Evolutionary conservation across 2,113 vertebrate genomes (phyloP), one percentile per base, ranked within the genome.

Genomic region (Tetraodon nigroviridis): DNA sequence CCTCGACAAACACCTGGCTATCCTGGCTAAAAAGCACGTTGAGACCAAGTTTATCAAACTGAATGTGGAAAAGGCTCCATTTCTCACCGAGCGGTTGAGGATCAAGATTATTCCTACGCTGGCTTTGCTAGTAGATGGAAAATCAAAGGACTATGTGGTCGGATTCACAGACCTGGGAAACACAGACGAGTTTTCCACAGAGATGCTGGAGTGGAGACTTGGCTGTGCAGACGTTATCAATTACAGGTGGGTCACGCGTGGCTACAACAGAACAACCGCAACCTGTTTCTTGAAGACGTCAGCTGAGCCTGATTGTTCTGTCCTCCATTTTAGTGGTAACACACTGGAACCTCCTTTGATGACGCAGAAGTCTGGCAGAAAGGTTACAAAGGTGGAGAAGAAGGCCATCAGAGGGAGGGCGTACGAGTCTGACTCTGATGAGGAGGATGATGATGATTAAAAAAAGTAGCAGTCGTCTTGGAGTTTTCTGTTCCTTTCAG

Each of bases 21-120:
- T 91, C 49, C 29, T 99, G 88, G 92, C 96, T 55, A 98, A 96
- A 88, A 99, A 98, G 71, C 97, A 99, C 2, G 54, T 98, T 14
- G 95, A 99, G 82, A 98, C 97, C 58, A 99, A 98, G 80, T 99
- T 99, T 88, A 85, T 99, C 83, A 98, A 95, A 78, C 80, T 99
- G 82, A 96, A 97, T 70, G 96, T 91, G 71, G 96, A 99, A 82
- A 98, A 98, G 70, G 94, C 97, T 20, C 97, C 94, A 16, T 99
- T 98, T 78, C 89, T 99, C 67, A 91, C 95, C 0, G 95, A 99
- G 75, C 93, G 93, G 88, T 93, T 98, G 69, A 90, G 69, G 32
- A 94, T 98, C 86, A 98, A 94, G 90, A 84, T 94, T 46, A 92
- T 99, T 55, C 97, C 97, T 5, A 98, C 96, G 0, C 71, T 99